Conservation (phyloP, 2,113 vertebrate species). For the Pontoporia blainvillei region DNA sequence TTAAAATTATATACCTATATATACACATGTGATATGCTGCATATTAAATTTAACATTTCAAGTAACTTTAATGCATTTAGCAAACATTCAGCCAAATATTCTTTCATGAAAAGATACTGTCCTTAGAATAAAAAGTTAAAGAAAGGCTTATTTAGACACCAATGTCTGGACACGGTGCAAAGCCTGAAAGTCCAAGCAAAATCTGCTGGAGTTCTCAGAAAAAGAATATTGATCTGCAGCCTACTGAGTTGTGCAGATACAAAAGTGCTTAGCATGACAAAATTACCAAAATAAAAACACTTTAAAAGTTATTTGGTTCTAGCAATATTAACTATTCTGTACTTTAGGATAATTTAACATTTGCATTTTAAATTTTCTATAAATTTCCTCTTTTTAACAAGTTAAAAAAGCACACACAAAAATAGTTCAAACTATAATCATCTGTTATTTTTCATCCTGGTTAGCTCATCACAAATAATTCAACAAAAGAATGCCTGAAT, state of each 20-base stretch:
- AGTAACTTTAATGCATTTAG: slow-evolving; percentile 81
- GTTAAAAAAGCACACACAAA: slow-evolving; percentile 73
- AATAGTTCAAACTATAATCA: slow-evolving; percentile 65
- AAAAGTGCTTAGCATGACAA: slow-evolving; percentile 84
- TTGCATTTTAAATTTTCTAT: slow-evolving; percentile 74
- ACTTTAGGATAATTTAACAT: slow-evolving; percentile 76
- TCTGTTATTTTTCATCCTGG: slow-evolving; percentile 43
- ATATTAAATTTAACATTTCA: slow-evolving; percentile 79
- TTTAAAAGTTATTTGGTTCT: slow-evolving; percentile 81
- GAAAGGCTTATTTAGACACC: slow-evolving; percentile 76
- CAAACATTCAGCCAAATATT: slow-evolving; percentile 76
- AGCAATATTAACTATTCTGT: slow-evolving; percentile 76
- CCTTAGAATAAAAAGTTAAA: slow-evolving; percentile 78
- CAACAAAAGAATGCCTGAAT: slow-evolving; percentile 56
- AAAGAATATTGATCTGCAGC: slow-evolving; percentile 70
- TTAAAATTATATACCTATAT: slow-evolving; percentile 74
- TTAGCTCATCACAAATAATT: slow-evolving; percentile 62
- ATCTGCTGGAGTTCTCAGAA: slow-evolving; percentile 66
- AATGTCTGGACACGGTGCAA: slow-evolving; percentile 73
- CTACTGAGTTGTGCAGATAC: slow-evolving; percentile 78
- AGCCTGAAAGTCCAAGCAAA: slow-evolving; percentile 76
- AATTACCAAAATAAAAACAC: slow-evolving; percentile 86
- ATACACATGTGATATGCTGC: slow-evolving; percentile 43
- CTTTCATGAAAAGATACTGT: slow-evolving; percentile 74
- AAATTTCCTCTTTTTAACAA: slow-evolving; percentile 75